phyloP scores from a whole-genome alignment of 2,113 vertebrate species.

The Crotalus viridis region DNA sequence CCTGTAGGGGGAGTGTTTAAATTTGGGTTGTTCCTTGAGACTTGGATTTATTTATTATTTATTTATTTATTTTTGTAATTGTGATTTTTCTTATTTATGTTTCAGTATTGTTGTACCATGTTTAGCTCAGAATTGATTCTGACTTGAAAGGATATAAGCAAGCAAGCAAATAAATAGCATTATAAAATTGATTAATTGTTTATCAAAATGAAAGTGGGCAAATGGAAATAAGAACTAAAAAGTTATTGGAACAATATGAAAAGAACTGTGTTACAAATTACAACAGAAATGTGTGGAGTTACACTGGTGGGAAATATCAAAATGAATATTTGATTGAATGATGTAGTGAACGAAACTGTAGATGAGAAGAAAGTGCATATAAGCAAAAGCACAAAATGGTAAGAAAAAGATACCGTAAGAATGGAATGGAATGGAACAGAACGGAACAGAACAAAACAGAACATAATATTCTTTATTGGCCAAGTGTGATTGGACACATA shows the following conservation, averaged over 20 bases:
- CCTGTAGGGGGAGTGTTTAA: background rate
- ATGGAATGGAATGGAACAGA: too few species aligned
- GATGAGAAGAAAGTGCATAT: background rate
- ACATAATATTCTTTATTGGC: background rate
- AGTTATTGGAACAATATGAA: background rate
- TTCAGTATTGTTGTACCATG: background rate
- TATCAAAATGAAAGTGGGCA: background rate
- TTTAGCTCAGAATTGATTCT: background rate
- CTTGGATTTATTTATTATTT: background rate
- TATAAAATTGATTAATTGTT: background rate
- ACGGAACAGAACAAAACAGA: too few species aligned
- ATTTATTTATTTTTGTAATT: background rate
- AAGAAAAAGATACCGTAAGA: background rate
- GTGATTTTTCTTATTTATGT: background rate
- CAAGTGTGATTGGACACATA: too few species aligned
- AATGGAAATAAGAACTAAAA: background rate
- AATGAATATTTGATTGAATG: background rate
- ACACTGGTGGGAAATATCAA: background rate
- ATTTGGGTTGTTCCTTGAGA: background rate
- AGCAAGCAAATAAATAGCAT: background rate
- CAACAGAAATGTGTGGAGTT: background rate
- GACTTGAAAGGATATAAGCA: background rate
- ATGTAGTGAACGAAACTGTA: background rate
- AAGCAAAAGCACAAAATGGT: background rate
- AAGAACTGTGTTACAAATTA: background rate